Conservation (phyloP, 1,140 invertebrate genomes). For the Mesaphorura yosii region DNA sequence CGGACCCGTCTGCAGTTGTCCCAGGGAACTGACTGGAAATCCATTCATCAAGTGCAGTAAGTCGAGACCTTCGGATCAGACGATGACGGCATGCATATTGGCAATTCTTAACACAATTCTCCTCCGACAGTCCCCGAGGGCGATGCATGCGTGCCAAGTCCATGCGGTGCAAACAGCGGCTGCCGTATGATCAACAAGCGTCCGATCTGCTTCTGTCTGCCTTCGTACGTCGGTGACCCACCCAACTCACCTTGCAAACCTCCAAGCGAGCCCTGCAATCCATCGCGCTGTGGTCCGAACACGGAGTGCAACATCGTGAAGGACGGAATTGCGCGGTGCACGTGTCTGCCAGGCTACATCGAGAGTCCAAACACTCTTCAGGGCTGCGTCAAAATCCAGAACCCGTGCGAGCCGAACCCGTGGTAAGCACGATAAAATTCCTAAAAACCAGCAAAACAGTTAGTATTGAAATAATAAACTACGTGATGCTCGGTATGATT, state of each 20-base stretch:
- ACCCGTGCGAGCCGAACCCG: conserved; percentile 51
- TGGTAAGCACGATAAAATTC: no score
- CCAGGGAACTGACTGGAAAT: conserved; percentile 76
- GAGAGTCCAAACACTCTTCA: conserved; percentile 77
- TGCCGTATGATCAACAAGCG: no score
- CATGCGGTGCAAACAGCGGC: conserved; percentile 68
- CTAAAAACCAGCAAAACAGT: background rate
- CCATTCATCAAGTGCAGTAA: conserved; percentile 83
- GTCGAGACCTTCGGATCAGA: no score
- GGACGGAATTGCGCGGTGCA: conserved; percentile 76
- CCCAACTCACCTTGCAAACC: conserved; percentile 53
- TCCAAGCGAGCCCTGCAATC: conserved; percentile 59
- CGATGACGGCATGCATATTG: no score
- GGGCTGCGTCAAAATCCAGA: conserved; percentile 61
- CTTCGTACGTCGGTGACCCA: conserved; percentile 35
- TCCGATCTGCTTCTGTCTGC: conserved; percentile 39
- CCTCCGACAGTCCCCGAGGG: conserved; percentile 64
- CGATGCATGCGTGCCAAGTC: conserved; percentile 66
- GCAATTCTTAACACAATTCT: no score
- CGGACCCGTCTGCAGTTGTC: conserved; percentile 50
- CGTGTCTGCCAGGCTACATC: conserved; percentile 65
- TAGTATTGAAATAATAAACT: conserved; percentile 42
- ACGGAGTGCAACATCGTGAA: conserved; percentile 63
- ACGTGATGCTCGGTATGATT: no score
- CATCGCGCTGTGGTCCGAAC: conserved; percentile 68